Evolutionary conservation across 1,140 invertebrate species (phyloP).

Genomic region (Bombus difficillimus): DNA sequence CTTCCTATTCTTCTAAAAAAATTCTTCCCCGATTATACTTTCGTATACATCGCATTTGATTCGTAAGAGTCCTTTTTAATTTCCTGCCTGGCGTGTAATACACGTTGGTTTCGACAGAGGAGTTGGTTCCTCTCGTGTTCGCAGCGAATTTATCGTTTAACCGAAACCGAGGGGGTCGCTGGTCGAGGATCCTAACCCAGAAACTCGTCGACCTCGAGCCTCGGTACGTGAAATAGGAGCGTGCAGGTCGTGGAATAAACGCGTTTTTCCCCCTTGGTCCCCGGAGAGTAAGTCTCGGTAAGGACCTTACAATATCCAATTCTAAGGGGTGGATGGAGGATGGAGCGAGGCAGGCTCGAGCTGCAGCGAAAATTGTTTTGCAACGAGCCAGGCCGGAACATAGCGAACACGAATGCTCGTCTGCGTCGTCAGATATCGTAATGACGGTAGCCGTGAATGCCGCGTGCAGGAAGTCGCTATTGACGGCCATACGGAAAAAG

Average conservation of each 20-base stretch:
- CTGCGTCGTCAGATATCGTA: conserved; percentile 65
- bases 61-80: conserved; percentile 7
- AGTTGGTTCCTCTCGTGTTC: not conserved
- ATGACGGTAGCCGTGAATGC: conserved; percentile 63
- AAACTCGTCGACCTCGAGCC: conserved; percentile 9
- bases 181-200: conserved; percentile 25
- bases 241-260: conserved; percentile 28
- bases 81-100: not conserved
- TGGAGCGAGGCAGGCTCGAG: not conserved
- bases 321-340: conserved; percentile 9
- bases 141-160: not conserved
- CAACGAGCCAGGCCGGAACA: conserved; percentile 34
- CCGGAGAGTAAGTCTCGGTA: not conserved
- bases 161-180: not conserved
- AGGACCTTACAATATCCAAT: conserved; percentile 58
- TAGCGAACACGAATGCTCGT: conserved; percentile 36
- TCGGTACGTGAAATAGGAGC: not conserved
- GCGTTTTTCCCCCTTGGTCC: not conserved
- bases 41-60: not conserved
- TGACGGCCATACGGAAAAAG: conserved; percentile 53
- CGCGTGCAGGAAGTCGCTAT: conserved; percentile 54
- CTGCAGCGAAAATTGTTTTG: conserved; percentile 63
- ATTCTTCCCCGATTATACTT: not conserved
- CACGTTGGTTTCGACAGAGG: not conserved
- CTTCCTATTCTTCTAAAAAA: not conserved